Conservation (phyloP, 2,113 vertebrate genomes). For the Leucoraja erinaceus region DNA sequence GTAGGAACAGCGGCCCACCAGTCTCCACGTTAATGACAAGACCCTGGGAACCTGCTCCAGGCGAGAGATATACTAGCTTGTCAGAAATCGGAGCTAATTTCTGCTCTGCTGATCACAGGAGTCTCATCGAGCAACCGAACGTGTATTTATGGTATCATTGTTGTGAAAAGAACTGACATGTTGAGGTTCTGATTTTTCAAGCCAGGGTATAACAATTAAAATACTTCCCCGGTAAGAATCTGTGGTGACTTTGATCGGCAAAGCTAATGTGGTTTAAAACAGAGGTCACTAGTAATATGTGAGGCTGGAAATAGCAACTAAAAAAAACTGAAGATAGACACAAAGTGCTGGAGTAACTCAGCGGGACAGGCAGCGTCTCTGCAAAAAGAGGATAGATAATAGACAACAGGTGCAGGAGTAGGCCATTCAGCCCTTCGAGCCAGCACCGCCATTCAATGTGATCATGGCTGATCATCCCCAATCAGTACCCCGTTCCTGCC, state of each 20-base stretch:
- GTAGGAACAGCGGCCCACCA: neutral
- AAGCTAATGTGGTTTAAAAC: neutral
- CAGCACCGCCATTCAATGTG: no score
- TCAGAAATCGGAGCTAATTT: slow-evolving; percentile 22
- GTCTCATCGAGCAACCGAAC: neutral
- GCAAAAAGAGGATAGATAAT: no score
- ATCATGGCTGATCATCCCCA: no score
- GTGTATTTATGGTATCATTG: slow-evolving; percentile 18
- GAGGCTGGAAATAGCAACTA: no score
- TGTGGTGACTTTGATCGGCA: neutral
- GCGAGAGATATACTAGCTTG: neutral
- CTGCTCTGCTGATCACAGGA: slow-evolving; percentile 9
- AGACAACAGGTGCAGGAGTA: no score
- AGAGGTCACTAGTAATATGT: neutral
- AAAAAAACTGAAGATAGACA: no score
- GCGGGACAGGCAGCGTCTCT: no score
- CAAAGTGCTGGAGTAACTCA: no score
- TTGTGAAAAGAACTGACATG: neutral
- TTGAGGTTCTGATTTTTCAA: slow-evolving; percentile 1
- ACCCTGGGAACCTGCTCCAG: neutral
- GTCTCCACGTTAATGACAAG: neutral
- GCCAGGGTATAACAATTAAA: neutral
- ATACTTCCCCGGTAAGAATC: neutral
- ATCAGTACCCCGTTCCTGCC: no score
- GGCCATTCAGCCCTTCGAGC: no score